Percentiles rank a stretch among this genome's conserved stretches.
Conservation (phyloP, 2,888 invertebrate species). For the Eutolmus rufibarbis region DNA sequence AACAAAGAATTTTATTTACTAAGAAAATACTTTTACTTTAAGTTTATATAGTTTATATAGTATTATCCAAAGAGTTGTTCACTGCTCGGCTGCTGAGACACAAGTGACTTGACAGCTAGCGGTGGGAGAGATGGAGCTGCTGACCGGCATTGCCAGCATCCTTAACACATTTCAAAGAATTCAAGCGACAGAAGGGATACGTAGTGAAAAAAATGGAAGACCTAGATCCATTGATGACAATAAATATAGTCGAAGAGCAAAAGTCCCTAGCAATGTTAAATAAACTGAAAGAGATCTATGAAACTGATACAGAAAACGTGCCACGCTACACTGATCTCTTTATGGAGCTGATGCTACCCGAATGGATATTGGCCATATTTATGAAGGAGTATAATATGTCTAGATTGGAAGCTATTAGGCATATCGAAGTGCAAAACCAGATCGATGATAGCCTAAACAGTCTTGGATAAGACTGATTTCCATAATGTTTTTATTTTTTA, state of each 20-base stretch:
- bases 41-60: too few species aligned
- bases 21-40: too few species aligned
- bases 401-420: constrained; percentile 36
- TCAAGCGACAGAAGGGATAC: too few species aligned
- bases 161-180: too few species aligned
- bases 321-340: constrained; percentile 41
- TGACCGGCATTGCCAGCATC: too few species aligned
- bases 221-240: background rate
- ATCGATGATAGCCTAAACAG: background rate
- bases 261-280: constrained; percentile 24
- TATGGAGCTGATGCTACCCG: constrained; percentile 42
- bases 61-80: too few species aligned
- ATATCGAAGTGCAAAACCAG: constrained; percentile 31
- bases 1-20: too few species aligned
- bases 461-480: background rate
- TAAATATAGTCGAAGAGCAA: constrained; percentile 29
- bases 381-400: constrained; percentile 40
- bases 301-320: constrained; percentile 7
- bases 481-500: background rate
- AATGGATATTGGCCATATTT: constrained; percentile 44
- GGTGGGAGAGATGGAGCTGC: too few species aligned
- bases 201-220: background rate
- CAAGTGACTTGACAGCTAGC: too few species aligned
- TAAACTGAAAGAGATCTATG: constrained; percentile 32
- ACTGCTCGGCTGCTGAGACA: too few species aligned